Evolutionary conservation across 2,888 invertebrate genomes (phyloP).

Genomic region (Sphaerophoria rueppellii): DNA sequence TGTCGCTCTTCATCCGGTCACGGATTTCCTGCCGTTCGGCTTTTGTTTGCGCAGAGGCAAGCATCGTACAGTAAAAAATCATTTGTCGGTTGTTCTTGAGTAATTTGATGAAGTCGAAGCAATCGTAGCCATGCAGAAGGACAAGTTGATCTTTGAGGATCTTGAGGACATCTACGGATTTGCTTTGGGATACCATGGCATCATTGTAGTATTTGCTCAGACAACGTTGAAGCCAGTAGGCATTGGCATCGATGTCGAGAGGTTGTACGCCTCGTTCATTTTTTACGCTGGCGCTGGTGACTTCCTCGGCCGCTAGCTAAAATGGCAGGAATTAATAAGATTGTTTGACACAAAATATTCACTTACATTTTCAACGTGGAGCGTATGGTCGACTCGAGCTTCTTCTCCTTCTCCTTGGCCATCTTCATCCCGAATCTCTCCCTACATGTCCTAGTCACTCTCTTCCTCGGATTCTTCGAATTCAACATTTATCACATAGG

Average conservation of each 20-base stretch:
- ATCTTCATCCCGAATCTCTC: slow-evolving; percentile 91
- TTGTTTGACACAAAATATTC: background rate
- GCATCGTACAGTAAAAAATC: slow-evolving; percentile 96
- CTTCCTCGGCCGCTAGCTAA: slow-evolving; percentile 87
- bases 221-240: slow-evolving; percentile 98
- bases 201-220: slow-evolving; percentile 97
- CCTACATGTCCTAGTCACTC: slow-evolving; percentile 97
- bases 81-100: slow-evolving; percentile 93
- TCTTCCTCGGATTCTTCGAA: slow-evolving; percentile 99
- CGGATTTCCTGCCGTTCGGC: slow-evolving; percentile 93
- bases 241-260: slow-evolving; percentile 98
- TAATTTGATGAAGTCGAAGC: no score
- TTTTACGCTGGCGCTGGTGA: slow-evolving; percentile 84
- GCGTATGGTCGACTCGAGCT: slow-evolving; percentile 87
- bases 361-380: slow-evolving; percentile 87
- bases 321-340: slow-evolving; percentile 62
- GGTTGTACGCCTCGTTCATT: slow-evolving; percentile 93
- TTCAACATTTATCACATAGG: slow-evolving; percentile 99
- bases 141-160: slow-evolving; percentile 96
- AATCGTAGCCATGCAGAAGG: slow-evolving; percentile 95
- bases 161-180: slow-evolving; percentile 91
- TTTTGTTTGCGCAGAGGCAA: slow-evolving; percentile 97
- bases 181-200: slow-evolving; percentile 97
- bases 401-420: slow-evolving; percentile 92
- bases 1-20: slow-evolving; percentile 94